Base-by-base conservation (phyloP, 64 coral and sea anemone genomes). In the Pocillopora verrucosa region DNA sequence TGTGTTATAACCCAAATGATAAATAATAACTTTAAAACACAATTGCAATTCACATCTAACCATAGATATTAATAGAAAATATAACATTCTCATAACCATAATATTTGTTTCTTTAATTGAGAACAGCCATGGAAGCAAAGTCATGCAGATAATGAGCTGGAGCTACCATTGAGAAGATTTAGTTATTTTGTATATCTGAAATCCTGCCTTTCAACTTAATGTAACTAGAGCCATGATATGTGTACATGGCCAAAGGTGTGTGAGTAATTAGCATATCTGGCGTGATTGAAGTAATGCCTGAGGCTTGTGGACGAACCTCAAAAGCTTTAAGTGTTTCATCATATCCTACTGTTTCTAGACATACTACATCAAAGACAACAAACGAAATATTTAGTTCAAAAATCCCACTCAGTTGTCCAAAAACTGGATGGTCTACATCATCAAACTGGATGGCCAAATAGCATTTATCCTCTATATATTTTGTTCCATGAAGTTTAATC, bases 401-500 rank as follows among this genome's bases (percentile, higher is more conserved):
- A n/a, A 87, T 87, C 59, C 72, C 72, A 87, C 38, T 34, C 19
- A 73, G 26, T 87, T 72, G 19, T 1, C 84, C 57, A 56, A 87
- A 87, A 30, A 36, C 4, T 68, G 84, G 84, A 11, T 30, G 37
- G 10, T 87, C 84, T 58, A 73, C 58, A 22, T 72, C 22, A 59
- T 74, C 84, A 87, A 72, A 87, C 36, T 74, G 59, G 13, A 74
- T 58, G 12, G 63, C 84, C 9, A 87, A 69, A 56, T 68, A 72
- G 59, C 84, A 87, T 68, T 87, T 22, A 73, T 76, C 72, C 59
- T 36, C 35, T 20, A 75, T n/a, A 61, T 87, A 75, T 13, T 87
- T 87, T 2, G 85, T 87, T 9, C 85, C 85, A 87, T 87, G 85
- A 19, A 87, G 25, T 9, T 4, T 61, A 3, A 87, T 61, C 70